Base-by-base conservation (phyloP, 2,797 vertebrate species). In the Pipistrellus pygmaeus region DNA sequence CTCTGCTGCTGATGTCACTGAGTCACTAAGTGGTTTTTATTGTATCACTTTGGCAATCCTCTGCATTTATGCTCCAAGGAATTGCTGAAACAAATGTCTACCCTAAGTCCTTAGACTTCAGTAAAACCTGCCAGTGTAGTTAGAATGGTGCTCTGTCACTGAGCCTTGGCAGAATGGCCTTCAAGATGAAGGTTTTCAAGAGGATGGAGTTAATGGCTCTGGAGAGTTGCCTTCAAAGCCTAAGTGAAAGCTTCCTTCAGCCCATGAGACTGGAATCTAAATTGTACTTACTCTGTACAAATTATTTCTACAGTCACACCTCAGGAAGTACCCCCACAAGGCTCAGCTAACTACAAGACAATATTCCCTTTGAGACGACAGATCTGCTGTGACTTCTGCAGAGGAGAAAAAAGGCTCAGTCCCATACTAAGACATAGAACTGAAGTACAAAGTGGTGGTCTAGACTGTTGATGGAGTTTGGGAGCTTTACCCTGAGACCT, bases 121-220 rank as follows among this genome's bases (percentile, higher is more conserved):
- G 3, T 53, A 20, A 68, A 77, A 57, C 27, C 30, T 89, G 20
- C 23, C 0, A 17, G 17, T 5, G 0, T 32, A 20, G 8, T 35
- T 32, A 76, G 30, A 68, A 48, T 8, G 48, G 21, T n/a, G 6
- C 5, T 84, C 25, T 6, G 1, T 44, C 4, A n/a, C 44, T 44
- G 44, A 44, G 44, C 44, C 44, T 44, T 44, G 18, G n/a, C n/a
- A 68, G 12, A 44, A 5, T 14, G 38, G 3, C 9, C 71, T 44
- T 86, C 25, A 71, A 55, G 76, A 38, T 66, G 51, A 48, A 41
- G 25, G 17, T 91, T 76, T 78, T 30, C 46, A 91, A 91, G 25
- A 38, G 41, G 62, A 23, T 51, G 30, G 0, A 2, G 69, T 86
- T 21, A 8, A 55, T 14, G 18, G 13, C 35, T 69, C n/a, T 72